Evolutionary conservation across 2,113 vertebrate genomes (phyloP), one percentile per base, ranked within the genome.

Genomic region (Cynoglossus semilaevis): DNA sequence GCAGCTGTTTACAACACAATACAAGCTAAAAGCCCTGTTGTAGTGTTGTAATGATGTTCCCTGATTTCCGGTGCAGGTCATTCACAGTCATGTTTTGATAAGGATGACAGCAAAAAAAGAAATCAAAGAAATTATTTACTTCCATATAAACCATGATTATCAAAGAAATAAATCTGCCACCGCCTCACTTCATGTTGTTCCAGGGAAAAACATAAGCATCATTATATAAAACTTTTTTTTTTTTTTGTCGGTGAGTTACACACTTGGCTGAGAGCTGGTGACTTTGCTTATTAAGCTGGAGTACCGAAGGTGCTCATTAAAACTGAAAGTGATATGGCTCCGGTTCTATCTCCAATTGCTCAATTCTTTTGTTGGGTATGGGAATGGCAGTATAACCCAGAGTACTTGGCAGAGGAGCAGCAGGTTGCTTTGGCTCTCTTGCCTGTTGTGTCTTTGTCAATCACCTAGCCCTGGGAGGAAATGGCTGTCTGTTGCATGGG

Each of bases 401-500:
- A 83, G 78, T 81, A 77, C 82, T 83, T 80, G 84, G 76, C 78
- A 72, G 63, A 53, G 51, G 47, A 82, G 75, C 67, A 51, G 51
- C 8, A 58, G 72, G 47, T 70, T 43, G 22, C 65, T 77, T 74
- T 84, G 77, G 74, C 79, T 85, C 67, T 43, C 44, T 61, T 73
- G 76, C 76, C 80, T 70, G 77, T 67, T 83, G 83, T 63, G 83
- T 82, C 84, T 84, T 87, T 87, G 82, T 88, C 84, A 78, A 67
- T 76, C 76, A 81, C 81, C 78, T 76, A 66, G 72, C 46, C 71
- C 76, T 82, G 72, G 47, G 73, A 85, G 80, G 83, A 85, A 81
- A 85, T 77, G 74, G 67, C 70, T 83, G 77, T 76, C 72, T 74
- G 53, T 64, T 58, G 46, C 51, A 67, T 66, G 81, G 76, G 79